phyloP scores from a whole-genome alignment of 2,888 invertebrate species.

The Pseudococcus longispinus region DNA sequence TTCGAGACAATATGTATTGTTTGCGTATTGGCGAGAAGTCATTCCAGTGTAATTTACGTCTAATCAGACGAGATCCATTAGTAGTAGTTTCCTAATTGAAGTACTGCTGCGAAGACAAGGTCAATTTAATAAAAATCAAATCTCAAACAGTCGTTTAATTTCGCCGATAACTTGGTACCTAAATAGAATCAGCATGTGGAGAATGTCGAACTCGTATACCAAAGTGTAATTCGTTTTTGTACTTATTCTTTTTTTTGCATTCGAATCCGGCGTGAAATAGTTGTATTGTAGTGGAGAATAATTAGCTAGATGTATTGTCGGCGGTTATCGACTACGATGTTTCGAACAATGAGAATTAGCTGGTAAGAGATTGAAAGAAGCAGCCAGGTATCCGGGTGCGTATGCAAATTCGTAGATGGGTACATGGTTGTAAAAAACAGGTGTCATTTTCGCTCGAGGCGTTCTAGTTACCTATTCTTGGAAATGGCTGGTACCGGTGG shows the following conservation, averaged over 20 bases:
- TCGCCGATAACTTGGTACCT: background rate
- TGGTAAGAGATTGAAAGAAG: background rate
- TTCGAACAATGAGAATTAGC: conserved; percentile 6
- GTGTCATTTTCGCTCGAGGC: conserved; percentile 12
- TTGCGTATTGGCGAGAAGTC: background rate
- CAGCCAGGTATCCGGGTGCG: background rate
- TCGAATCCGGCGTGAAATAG: background rate
- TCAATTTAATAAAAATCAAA: conserved; percentile 10
- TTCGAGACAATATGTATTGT: background rate
- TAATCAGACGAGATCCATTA: background rate
- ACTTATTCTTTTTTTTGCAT: background rate
- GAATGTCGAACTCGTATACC: background rate
- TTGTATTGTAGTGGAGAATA: background rate
- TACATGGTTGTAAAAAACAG: background rate
- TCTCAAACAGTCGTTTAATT: conserved; percentile 1
- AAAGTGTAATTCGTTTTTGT: background rate
- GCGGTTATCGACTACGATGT: background rate
- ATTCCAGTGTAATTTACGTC: background rate
- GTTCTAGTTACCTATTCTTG: background rate
- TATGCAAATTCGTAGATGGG: background rate
- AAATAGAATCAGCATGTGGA: background rate
- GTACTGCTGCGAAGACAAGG: conserved; percentile 15
- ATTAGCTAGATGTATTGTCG: background rate
- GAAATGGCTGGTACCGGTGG: background rate
- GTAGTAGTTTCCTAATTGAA: conserved; percentile 15